Conservation (phyloP, 2,888 invertebrate genomes). For the Corythucha ciliata region DNA sequence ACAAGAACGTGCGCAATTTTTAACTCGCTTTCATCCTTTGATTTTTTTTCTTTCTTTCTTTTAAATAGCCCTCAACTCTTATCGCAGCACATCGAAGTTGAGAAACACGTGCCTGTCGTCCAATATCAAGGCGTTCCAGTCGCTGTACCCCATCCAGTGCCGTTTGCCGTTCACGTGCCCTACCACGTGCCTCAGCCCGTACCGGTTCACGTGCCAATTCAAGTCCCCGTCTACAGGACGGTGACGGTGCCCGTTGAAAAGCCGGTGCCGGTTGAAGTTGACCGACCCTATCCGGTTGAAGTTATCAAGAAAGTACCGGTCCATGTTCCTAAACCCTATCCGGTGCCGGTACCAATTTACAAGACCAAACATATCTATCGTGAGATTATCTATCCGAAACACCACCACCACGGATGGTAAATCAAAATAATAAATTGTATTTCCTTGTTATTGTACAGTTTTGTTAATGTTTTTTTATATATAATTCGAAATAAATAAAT, state of each 20-base stretch:
- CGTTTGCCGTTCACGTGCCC: slow-evolving; percentile 22
- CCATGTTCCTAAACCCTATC: slow-evolving; percentile 36
- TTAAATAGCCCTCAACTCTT: slow-evolving; percentile 19
- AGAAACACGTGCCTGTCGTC: slow-evolving; percentile 18
- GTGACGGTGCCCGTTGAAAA: slow-evolving; percentile 35
- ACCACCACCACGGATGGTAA: slow-evolving; percentile 19
- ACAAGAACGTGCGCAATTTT: too few species aligned
- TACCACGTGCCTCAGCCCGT: slow-evolving; percentile 36
- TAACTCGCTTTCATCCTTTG: too few species aligned
- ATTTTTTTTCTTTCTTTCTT: not conserved
- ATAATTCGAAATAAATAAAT: too few species aligned
- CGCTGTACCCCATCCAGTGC: slow-evolving; percentile 26
- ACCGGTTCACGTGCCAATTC: slow-evolving; percentile 36
- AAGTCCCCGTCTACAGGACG: slow-evolving; percentile 34
- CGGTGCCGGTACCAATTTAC: slow-evolving; percentile 35
- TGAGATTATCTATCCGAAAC: slow-evolving; percentile 26
- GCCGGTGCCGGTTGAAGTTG: slow-evolving; percentile 36
- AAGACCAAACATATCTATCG: slow-evolving; percentile 35
- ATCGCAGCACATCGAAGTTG: slow-evolving; percentile 22
- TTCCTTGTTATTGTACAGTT: too few species aligned
- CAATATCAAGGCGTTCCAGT: slow-evolving; percentile 19
- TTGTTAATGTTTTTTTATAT: too few species aligned
- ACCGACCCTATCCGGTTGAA: slow-evolving; percentile 34
- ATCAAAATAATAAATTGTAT: too few species aligned
- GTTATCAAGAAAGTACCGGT: slow-evolving; percentile 36